phyloP scores from a whole-genome alignment of 1,140 invertebrate genomes.

The Orchesella cincta region DNA sequence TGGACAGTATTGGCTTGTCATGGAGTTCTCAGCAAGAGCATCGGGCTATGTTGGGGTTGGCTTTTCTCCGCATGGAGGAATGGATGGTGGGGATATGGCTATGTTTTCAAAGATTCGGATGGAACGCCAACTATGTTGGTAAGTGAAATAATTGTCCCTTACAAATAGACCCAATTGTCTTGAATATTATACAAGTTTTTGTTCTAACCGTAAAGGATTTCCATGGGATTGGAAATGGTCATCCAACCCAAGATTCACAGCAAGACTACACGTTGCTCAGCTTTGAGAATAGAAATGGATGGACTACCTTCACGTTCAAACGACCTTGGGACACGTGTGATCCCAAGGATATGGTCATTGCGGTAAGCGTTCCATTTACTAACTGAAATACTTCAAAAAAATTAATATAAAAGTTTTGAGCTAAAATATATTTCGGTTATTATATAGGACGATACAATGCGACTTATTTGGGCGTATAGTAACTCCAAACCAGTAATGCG shows the following conservation, averaged over 20 bases:
- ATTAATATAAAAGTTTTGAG: background rate
- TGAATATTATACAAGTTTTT: background rate
- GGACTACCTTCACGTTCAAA: too few relatives aligned
- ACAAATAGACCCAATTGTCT: too few relatives aligned
- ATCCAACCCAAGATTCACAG: slow-evolving; percentile 3
- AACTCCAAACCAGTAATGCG: slow-evolving; percentile 57
- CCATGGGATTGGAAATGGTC: slow-evolving; percentile 9
- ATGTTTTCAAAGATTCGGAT: slow-evolving; percentile 72
- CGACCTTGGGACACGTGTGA: slow-evolving; percentile 77
- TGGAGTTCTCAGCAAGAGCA: slow-evolving; percentile 67
- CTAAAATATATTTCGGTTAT: background rate
- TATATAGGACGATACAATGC: slow-evolving; percentile 71
- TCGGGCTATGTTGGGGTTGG: slow-evolving; percentile 73
- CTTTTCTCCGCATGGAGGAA: slow-evolving; percentile 69
- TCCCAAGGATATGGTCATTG: slow-evolving; percentile 66
- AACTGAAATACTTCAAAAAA: background rate
- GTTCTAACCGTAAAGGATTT: slow-evolving; percentile 19
- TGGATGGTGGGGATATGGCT: slow-evolving; percentile 77
- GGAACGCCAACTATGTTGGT: slow-evolving; percentile 42
- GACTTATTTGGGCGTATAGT: slow-evolving; percentile 74
- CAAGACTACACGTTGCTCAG: background rate
- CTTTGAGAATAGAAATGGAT: background rate
- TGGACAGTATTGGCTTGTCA: slow-evolving; percentile 32
- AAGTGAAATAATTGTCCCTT: too few relatives aligned
- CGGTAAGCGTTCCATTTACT: background rate